Base-by-base conservation (phyloP, 2,797 vertebrate genomes). In the Vipera latastei region DNA sequence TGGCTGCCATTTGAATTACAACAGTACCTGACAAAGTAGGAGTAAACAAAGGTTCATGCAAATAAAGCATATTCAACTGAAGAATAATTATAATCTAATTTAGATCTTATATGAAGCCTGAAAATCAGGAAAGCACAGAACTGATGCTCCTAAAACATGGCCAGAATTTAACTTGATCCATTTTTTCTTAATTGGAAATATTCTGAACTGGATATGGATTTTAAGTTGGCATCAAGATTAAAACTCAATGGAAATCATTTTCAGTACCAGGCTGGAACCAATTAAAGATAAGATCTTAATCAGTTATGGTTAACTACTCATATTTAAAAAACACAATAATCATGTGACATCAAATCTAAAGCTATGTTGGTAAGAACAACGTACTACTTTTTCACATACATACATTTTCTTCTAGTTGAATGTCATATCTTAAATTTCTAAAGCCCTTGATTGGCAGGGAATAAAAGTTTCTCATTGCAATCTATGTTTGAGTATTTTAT, bases 151-250 rank as follows among this genome's bases (percentile, higher is more conserved):
- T 93, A 86, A 2, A 8, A 63, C 26, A 73, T 51, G 83, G 87
- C 89, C 20, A 89, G 20, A 88, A 90, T 91, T 61, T 89, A 88
- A 86, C 88, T 6, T 88, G 73, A 16, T 32, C 5, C 44, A 86
- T 3, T 86, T n/a, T n/a, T 91, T 13, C 53, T 61, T 51, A 25
- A 87, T 83, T 91, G 91, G 22, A 92, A 94, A 93, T 0, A 2
- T 18, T 89, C 20, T 94, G 78, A 18, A 56, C 59, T 18, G 89
- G n/a, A 89, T n/a, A 57, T 38, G 51, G 91, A 93, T 92, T 89
- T 95, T 91, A 51, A 53, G 2, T 9, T 63, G 3, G 56, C 69
- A 78, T 78, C 32, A 78, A 22, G 55, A 38, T 16, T 59, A 20
- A 59, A 57, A 88, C 11, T 18, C 86, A 88, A 11, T 57, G 8